Evolutionary conservation across 2,797 vertebrate genomes (phyloP), one percentile per base, ranked within the genome.

Genomic region (Silurus aristotelis): DNA sequence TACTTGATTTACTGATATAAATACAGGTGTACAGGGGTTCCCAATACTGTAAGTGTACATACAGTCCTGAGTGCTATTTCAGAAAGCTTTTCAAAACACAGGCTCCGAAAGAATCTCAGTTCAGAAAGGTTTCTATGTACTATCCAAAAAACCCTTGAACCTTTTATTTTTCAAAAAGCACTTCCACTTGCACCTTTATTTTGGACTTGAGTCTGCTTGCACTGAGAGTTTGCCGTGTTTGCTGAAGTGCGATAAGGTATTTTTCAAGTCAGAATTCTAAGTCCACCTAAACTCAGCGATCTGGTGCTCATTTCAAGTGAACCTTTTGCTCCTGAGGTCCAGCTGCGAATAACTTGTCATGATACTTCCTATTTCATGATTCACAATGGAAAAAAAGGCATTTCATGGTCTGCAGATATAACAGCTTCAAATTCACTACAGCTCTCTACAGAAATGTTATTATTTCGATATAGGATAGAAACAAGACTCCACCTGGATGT

Each of bases 211-310:
- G 3, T n/a, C 20, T 80, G 43, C 46, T 80, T 80, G 60, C 13
- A 25, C 58, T 64, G 77, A 46, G 60, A n/a, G 61, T n/a, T 48
- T 64, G 38, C 14, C 20, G 48, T 64, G 77, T 64, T 80, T 64
- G 58, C 77, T 63, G 77, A 63, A 61, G 77, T 79, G 77, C 63
- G 38, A 79, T 63, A 79, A 64, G 14, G 8, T 64, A 64, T 64
- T 80, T 80, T 80, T 38, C 12, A 0, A 25, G 60, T 6, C 60
- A 80, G 43, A 64, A 63, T 48, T 17, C 61, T 27, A 77, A 77
- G 38, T 46, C 27, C 56, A 61, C 19, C 2, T 22, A 22, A 43
- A 61, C 56, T 43, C 38, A n/a, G 58, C n/a, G 58, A 80, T 64
- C 77, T 64, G 22, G 38, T 64, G 43, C 25, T 64, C 1, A 13